A percentile compares a stretch with the other conserved stretches of the same genome.
These are phyloP conservation scores for Lepisosteus oculatus DNA, from an alignment of 2,113 vertebrate genomes.

Conservation along the genomic window DNA sequence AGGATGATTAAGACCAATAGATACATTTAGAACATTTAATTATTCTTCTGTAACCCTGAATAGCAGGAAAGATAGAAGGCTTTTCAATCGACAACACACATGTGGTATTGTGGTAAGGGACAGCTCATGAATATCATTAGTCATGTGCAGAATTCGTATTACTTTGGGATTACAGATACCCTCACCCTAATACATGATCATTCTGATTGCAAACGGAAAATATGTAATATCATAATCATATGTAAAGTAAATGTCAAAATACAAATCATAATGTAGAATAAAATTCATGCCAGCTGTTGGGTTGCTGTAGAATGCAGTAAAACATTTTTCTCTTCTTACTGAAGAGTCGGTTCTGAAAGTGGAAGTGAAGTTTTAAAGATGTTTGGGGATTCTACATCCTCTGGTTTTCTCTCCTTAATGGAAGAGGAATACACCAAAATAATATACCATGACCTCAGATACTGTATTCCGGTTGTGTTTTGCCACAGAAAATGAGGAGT, in stretches of 20 bases:
- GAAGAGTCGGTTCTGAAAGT: conserved; percentile 5
- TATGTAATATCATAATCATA: conserved; percentile 59
- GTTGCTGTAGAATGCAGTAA: conserved; percentile 19
- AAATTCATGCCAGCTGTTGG: conserved; percentile 36
- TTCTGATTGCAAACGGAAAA: conserved; percentile 53
- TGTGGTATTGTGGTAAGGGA: conserved; percentile 40
- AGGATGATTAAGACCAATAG: conserved; percentile 28
- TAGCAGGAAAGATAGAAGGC: conserved; percentile 39
- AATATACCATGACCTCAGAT: too few species aligned
- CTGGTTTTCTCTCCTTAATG: conserved; percentile 6
- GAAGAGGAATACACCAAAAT: neutral
- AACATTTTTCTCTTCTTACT: conserved; percentile 5
- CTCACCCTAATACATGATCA: conserved; percentile 48
- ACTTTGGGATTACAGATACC: conserved; percentile 61
- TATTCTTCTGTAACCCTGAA: conserved; percentile 36
- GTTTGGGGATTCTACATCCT: neutral
- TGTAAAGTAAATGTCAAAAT: conserved; percentile 63
- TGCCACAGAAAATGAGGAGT: neutral
- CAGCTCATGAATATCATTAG: conserved; percentile 70
- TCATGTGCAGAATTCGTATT: conserved; percentile 55
- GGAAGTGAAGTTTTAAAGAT: conserved; percentile 19
- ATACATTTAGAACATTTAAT: conserved; percentile 43
- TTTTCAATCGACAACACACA: conserved; percentile 52
- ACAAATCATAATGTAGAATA: conserved; percentile 52
- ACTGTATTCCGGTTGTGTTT: neutral